Base-by-base conservation (phyloP, 2,888 invertebrate genomes). In the Elaeidobius kamerunicus region DNA sequence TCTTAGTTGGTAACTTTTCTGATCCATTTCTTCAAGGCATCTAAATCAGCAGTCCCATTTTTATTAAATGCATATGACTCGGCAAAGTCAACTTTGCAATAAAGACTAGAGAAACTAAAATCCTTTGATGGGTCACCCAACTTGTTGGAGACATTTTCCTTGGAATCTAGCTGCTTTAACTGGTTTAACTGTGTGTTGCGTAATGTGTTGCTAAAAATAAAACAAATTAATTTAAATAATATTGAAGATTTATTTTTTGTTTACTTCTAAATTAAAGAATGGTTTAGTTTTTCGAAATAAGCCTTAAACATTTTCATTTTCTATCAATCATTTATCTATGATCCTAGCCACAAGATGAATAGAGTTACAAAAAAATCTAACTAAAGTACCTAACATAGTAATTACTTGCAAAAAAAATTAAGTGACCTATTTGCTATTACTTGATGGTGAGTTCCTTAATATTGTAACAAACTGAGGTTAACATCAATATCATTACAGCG, bases 151-250 rank as follows among this genome's bases (percentile, higher is more conserved):
- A 80, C 81, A n/a, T 76, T 75, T 0, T 76, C 73, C 35, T 80
- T 81, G 41, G 81, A 80, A 63, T 88, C 88, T 0, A 85, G 86
- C 0, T 88, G 84, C 63, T 88, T 82, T 57, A 95, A 74, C 63
- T 91, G 88, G 64, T 82, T 91, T 27, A 86, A 82, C 66, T 91
- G 88, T 0, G 94, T 94, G 36, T 87, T 79, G 19, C 92, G 81
- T 4, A 95, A 79, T n/a, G 90, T 80, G 70, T 91, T 91, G 64
- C 91, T 92, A 73, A 41, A 34, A 30, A 30, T 30, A 75, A 73
- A 36, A 12, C 6, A 23, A 6, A 23, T 18, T 17, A 17, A 16
- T 41, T 16, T 41, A 41, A 11, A 32, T 32, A 43, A 30, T 6
- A 40, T 2, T 35, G 35, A 11, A 9, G 6, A 12, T n/a, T n/a